Conservation (phyloP, 2,797 vertebrate species). For the Sebastes kiyomatsui region DNA sequence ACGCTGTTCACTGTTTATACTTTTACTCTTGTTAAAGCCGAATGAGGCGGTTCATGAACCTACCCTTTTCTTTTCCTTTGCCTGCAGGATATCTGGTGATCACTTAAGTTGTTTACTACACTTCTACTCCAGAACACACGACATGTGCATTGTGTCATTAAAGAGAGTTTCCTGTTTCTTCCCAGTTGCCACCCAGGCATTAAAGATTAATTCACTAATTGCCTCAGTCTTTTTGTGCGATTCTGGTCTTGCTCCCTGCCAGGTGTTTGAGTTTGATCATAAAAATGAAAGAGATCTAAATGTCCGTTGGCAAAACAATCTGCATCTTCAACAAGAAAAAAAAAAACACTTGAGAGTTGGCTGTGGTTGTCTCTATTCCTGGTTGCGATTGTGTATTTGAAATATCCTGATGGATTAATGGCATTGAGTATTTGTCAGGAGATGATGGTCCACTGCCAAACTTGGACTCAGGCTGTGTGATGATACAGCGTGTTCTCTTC, state of each 20-base stretch:
- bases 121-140: background rate
- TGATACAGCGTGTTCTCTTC: conserved; percentile 50
- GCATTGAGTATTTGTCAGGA: conserved; percentile 45
- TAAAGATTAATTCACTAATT: conserved; percentile 14
- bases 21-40: conserved; percentile 10
- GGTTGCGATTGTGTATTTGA: conserved; percentile 24
- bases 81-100: background rate
- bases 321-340: conserved; percentile 5
- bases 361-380: conserved; percentile 40
- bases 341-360: conserved; percentile 36
- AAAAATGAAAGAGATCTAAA: conserved; percentile 17
- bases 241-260: conserved; percentile 30
- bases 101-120: background rate
- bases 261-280: conserved; percentile 1
- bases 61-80: conserved; percentile 24
- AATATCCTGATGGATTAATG: conserved; percentile 66
- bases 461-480: conserved; percentile 35
- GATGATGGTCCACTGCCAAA: conserved; percentile 74
- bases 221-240: conserved; percentile 6
- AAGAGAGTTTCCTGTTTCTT: background rate
- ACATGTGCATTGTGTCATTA: background rate
- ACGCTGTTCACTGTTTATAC: conserved; percentile 44
- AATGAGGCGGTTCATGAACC: conserved; percentile 31
- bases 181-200: conserved; percentile 32
- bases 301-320: conserved; percentile 15